These are phyloP conservation scores for Rhodinocichla rosea DNA, from an alignment of 2,113 vertebrate genomes.

Conservation along the genomic window DNA sequence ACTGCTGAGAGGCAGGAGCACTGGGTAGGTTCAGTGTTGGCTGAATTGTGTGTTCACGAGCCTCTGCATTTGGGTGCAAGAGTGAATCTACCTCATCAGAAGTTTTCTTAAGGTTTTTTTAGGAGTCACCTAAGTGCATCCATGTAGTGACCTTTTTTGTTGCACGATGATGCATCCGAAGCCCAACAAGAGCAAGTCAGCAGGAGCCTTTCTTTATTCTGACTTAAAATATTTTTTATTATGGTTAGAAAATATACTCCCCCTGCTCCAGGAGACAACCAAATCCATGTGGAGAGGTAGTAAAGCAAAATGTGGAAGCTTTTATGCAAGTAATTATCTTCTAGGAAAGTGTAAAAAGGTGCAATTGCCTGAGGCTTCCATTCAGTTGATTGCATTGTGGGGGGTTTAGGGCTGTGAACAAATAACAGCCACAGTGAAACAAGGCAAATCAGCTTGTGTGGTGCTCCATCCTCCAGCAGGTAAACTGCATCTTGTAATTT, in stretches of 20 bases:
- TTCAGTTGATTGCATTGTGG: not conserved
- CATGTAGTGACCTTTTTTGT: not conserved
- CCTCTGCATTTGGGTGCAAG: not conserved
- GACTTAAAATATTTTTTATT: not conserved
- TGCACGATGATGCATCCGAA: rapidly evolving
- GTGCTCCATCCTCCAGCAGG: not conserved
- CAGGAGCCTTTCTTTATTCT: not conserved
- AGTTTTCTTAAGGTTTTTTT: not conserved
- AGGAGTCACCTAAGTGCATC: not conserved
- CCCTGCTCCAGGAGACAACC: not conserved
- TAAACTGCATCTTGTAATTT: not conserved
- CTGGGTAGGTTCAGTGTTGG: too few species aligned
- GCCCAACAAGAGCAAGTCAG: not conserved
- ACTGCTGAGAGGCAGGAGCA: not conserved
- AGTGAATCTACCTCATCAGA: not conserved
- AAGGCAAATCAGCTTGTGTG: not conserved
- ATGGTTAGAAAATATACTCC: not conserved
- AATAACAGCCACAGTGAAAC: not conserved
- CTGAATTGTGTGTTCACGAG: not conserved
- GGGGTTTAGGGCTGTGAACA: not conserved
- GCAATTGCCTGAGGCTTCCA: not conserved
- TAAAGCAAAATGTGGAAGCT: not conserved
- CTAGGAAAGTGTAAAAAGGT: not conserved
- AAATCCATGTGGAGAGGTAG: not conserved
- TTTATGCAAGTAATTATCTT: not conserved